Conservation (phyloP, 2,888 invertebrate genomes). For the Plagodis pulveraria region DNA sequence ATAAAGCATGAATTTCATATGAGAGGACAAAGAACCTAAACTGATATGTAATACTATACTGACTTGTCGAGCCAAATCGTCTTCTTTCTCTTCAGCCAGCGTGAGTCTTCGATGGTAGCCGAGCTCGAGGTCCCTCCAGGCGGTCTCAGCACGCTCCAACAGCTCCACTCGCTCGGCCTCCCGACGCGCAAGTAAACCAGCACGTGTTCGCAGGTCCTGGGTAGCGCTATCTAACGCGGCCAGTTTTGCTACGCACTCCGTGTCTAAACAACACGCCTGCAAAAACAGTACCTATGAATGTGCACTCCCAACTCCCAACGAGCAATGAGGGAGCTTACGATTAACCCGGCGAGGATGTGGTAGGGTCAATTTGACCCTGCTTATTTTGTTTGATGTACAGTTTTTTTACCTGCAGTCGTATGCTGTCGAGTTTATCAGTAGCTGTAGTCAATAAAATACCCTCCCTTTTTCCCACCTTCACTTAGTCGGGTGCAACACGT, state of each 20-base stretch:
- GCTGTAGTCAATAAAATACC: too few relatives aligned
- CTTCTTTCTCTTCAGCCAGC: constrained; percentile 63
- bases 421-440: too few relatives aligned
- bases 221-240: constrained; percentile 54
- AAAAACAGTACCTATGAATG: not conserved
- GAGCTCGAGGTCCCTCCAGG: constrained; percentile 71
- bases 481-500: too few relatives aligned
- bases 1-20: too few relatives aligned
- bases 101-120: constrained; percentile 64
- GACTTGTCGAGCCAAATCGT: constrained; percentile 61
- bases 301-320: too few relatives aligned
- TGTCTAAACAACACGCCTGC: constrained; percentile 64
- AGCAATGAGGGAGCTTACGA: too few relatives aligned
- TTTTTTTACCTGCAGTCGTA: too few relatives aligned
- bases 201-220: constrained; percentile 58
- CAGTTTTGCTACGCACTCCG: constrained; percentile 54
- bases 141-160: constrained; percentile 69
- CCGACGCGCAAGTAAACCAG: constrained; percentile 55
- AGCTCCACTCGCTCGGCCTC: constrained; percentile 67
- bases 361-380: too few relatives aligned
- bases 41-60: not conserved
- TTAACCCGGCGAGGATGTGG: too few relatives aligned
- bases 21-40: not conserved
- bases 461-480: too few relatives aligned
- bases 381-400: too few relatives aligned